A percentile compares a stretch with the other conserved stretches of the same genome.
Conservation (phyloP, 2,797 vertebrate genomes). For the Phaenicophaeus curvirostris region DNA sequence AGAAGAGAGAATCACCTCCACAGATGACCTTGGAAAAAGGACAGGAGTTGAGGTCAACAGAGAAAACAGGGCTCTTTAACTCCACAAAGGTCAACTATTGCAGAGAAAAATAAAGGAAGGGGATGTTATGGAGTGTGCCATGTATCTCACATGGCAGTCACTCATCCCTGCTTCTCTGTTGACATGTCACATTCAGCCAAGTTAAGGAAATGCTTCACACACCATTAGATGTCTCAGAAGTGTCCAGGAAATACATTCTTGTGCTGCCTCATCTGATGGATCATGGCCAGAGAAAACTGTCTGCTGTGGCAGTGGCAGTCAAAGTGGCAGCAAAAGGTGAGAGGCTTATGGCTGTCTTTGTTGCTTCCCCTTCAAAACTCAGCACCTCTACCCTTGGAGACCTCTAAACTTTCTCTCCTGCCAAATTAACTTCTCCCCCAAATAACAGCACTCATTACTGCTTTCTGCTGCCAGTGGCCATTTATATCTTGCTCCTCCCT, state of each 20-base stretch:
- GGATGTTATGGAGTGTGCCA: background rate
- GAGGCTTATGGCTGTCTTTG: background rate
- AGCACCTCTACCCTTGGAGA: background rate
- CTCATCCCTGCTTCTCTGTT: background rate
- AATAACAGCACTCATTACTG: background rate
- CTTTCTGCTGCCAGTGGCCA: background rate
- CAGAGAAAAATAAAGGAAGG: background rate
- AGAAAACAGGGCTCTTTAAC: background rate
- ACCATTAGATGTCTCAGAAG: background rate
- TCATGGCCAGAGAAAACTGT: background rate
- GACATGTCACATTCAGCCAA: background rate
- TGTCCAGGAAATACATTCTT: background rate
- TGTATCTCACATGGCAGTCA: background rate
- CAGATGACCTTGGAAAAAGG: background rate
- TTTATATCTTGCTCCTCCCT: background rate
- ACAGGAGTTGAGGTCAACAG: background rate
- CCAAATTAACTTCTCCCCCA: background rate
- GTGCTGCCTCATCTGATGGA: background rate
- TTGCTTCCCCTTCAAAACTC: background rate
- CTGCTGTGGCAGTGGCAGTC: background rate
- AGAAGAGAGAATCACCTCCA: background rate
- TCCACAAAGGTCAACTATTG: background rate
- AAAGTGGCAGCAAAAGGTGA: accelerated
- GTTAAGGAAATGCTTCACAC: background rate
- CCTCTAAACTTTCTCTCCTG: background rate